Conservation (phyloP, 1,140 invertebrate genomes). For the Neodiprion pinetum region DNA sequence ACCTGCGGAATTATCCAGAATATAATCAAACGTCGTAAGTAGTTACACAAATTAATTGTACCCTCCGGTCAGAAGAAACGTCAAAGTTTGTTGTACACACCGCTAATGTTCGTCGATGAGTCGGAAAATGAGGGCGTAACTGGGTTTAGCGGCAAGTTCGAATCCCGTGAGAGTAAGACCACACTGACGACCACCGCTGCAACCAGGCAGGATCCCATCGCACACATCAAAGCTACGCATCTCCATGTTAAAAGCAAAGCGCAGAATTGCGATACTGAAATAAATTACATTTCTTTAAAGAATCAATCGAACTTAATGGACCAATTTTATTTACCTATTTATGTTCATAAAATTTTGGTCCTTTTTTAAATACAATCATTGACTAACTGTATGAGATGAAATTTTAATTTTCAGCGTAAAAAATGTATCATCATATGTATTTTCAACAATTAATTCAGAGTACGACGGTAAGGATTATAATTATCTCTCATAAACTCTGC, state of each 20-base stretch:
- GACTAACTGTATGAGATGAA: neutral
- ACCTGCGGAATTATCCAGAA: neutral
- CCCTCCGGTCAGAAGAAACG: no score
- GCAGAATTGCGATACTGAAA: conserved; percentile 27
- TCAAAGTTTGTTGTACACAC: neutral
- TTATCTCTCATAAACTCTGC: no score
- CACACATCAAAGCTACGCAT: conserved; percentile 34
- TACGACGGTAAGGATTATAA: no score
- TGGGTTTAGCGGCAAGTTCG: neutral
- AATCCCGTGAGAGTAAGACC: conserved; percentile 21
- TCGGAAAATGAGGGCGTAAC: conserved; percentile 16
- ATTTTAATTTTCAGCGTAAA: neutral
- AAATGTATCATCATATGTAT: neutral
- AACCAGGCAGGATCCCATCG: conserved; percentile 32
- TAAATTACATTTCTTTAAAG: conserved; percentile 13
- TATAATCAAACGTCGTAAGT: neutral
- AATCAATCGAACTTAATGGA: neutral
- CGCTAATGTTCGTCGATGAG: neutral
- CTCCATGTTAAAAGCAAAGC: conserved; percentile 42
- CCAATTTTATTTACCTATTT: no score
- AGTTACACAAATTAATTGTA: no score
- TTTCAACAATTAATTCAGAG: neutral
- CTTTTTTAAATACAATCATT: neutral
- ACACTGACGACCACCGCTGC: conserved; percentile 22
- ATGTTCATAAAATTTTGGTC: neutral